Conservation (phyloP, 1,140 invertebrate species). For the Ridgeia piscesae region DNA sequence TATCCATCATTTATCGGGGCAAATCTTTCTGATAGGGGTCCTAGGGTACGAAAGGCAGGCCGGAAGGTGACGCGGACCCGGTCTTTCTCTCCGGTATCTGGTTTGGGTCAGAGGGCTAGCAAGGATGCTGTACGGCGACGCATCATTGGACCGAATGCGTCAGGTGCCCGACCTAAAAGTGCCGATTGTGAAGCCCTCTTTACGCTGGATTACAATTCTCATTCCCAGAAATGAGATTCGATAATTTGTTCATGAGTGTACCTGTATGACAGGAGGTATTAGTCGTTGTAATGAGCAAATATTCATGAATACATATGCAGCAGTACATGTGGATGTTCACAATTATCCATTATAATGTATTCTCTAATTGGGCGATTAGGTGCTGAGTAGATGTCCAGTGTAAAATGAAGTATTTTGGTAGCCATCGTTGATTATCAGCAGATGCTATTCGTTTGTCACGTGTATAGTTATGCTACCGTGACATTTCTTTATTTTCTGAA, state of each 20-base stretch:
- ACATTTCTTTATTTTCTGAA: background rate
- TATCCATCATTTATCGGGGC: background rate
- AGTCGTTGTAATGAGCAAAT: background rate
- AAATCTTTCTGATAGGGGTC: background rate
- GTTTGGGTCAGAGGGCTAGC: background rate
- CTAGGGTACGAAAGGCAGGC: background rate
- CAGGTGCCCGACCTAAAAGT: background rate
- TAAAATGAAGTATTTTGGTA: background rate
- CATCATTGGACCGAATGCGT: background rate
- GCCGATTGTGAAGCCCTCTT: background rate
- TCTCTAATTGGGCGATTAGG: background rate
- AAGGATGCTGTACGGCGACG: background rate
- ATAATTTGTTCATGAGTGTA: background rate
- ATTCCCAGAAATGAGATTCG: background rate
- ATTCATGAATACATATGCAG: too few relatives aligned
- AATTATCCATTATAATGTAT: background rate
- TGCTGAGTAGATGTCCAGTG: background rate
- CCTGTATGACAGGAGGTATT: background rate
- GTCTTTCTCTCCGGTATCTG: background rate
- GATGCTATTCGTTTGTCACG: background rate
- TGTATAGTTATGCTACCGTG: background rate
- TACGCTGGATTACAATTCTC: background rate
- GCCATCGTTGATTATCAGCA: too few relatives aligned
- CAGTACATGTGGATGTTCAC: background rate
- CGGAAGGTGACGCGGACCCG: background rate